phyloP scores from a whole-genome alignment of 2,113 vertebrate species.

The Ranitomeya imitator region DNA sequence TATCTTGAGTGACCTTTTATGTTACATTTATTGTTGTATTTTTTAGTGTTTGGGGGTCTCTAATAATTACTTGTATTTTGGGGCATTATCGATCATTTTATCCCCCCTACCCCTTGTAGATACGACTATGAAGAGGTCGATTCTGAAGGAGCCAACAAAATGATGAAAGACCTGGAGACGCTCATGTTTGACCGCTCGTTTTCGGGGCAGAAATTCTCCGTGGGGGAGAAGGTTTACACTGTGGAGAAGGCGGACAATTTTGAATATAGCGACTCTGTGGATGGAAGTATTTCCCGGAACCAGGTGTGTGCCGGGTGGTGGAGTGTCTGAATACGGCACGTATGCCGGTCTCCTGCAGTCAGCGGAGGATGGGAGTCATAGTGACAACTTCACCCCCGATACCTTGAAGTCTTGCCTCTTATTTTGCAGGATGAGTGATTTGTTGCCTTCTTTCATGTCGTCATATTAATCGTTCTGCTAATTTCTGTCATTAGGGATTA shows the following conservation, averaged over 20 bases:
- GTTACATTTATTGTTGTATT: not conserved
- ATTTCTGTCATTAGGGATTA: constrained; percentile 78
- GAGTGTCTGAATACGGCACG: no score
- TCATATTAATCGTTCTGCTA: no score
- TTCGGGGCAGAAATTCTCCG: constrained; percentile 84
- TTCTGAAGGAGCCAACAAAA: constrained; percentile 88
- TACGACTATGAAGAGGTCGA: constrained; percentile 98
- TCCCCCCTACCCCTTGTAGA: constrained; percentile 66
- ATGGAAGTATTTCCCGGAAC: constrained; percentile 92
- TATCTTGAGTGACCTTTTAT: not conserved
- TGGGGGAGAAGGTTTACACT: constrained; percentile 85
- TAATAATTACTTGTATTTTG: no score
- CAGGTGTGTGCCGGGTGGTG: constrained; percentile 77
- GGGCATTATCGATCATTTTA: not conserved
- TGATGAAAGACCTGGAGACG: constrained; percentile 90
- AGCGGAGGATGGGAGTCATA: no score
- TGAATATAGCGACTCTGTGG: constrained; percentile 92
- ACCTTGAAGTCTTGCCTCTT: no score
- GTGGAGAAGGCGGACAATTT: constrained; percentile 94
- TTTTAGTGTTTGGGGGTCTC: not conserved
- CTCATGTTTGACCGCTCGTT: constrained; percentile 87
- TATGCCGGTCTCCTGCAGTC: no score
- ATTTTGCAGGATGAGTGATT: no score
- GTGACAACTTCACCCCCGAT: no score
- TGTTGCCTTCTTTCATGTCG: no score